Evolutionary conservation across 2,113 vertebrate species (phyloP).

Genomic region (Plectropomus leopardus): DNA sequence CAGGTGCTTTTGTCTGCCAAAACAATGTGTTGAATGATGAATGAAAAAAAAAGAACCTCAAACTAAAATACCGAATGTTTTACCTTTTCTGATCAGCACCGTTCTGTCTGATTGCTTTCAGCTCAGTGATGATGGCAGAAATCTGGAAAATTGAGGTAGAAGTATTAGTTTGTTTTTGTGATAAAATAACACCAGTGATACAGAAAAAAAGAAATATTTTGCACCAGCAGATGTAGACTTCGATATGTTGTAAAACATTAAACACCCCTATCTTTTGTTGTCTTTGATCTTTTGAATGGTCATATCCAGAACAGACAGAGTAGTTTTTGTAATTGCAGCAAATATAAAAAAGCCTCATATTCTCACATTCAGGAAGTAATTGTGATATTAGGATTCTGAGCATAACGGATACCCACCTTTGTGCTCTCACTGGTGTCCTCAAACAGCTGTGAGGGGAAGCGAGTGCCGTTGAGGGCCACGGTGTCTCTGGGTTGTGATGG

Average conservation of each 20-base stretch:
- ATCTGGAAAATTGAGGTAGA: conserved; percentile 80
- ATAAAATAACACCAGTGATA: neutral
- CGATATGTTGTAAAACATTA: too few relatives aligned
- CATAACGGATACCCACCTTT: conserved; percentile 84
- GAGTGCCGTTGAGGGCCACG: conserved; percentile 89
- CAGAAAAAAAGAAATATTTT: too few relatives aligned
- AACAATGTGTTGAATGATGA: neutral
- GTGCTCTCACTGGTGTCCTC: conserved; percentile 88
- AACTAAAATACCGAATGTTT: too few relatives aligned
- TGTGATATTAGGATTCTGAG: neutral
- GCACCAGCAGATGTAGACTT: too few relatives aligned
- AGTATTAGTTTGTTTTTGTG: neutral
- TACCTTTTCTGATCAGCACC: conserved; percentile 90
- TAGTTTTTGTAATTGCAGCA: neutral
- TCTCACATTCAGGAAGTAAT: neutral
- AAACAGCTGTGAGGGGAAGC: conserved; percentile 88
- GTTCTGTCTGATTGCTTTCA: conserved; percentile 85
- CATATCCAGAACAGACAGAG: neutral
- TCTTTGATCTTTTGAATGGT: too few relatives aligned
- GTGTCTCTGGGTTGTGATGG: conserved; percentile 82
- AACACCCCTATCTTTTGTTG: too few relatives aligned
- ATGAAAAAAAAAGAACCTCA: too few relatives aligned
- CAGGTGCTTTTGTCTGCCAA: neutral
- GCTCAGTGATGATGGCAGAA: conserved; percentile 87
- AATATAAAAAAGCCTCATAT: neutral